Evolutionary conservation across 2,888 invertebrate species (phyloP).

Genomic region (Caenorhabditis sp.): DNA sequence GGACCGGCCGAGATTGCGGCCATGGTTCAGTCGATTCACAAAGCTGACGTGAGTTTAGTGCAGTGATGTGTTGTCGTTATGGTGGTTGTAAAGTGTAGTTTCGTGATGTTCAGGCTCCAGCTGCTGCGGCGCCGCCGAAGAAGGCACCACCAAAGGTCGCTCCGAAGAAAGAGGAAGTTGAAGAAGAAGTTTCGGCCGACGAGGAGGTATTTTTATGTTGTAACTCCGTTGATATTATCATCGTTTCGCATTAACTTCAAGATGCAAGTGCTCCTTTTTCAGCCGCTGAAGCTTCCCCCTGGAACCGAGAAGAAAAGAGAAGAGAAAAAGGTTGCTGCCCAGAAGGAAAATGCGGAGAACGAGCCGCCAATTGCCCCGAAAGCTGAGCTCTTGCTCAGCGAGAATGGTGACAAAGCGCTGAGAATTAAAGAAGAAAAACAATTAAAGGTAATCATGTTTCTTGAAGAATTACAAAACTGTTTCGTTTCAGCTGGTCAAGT

Average conservation of each 20-base stretch:
- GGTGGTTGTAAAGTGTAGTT: neutral
- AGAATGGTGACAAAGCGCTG: constrained; percentile 87
- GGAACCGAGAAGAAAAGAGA: constrained; percentile 49
- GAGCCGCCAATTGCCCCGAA: constrained; percentile 48
- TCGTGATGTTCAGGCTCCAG: constrained; percentile 21
- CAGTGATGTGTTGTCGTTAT: neutral
- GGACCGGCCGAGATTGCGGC: constrained; percentile 65
- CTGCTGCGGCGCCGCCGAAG: constrained; percentile 42
- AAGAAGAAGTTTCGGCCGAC: constrained; percentile 31
- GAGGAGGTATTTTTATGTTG: constrained; percentile 39
- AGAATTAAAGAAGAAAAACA: constrained; percentile 94
- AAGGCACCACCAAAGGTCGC: constrained; percentile 26
- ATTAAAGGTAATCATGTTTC: constrained; percentile 83
- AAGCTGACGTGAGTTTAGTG: constrained; percentile 63
- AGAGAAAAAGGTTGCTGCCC: constrained; percentile 20
- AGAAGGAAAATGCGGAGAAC: constrained; percentile 41
- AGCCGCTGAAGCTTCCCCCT: constrained; percentile 46
- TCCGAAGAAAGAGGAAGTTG: constrained; percentile 33
- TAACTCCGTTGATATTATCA: neutral
- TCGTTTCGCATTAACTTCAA: neutral
- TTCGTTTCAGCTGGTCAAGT: constrained; percentile 70
- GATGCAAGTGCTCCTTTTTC: constrained; percentile 1
- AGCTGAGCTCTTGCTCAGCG: constrained; percentile 39
- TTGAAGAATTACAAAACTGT: neutral
- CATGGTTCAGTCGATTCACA: constrained; percentile 68